Conservation (phyloP, 2,888 invertebrate genomes). For the Ariolimax columbianus region DNA sequence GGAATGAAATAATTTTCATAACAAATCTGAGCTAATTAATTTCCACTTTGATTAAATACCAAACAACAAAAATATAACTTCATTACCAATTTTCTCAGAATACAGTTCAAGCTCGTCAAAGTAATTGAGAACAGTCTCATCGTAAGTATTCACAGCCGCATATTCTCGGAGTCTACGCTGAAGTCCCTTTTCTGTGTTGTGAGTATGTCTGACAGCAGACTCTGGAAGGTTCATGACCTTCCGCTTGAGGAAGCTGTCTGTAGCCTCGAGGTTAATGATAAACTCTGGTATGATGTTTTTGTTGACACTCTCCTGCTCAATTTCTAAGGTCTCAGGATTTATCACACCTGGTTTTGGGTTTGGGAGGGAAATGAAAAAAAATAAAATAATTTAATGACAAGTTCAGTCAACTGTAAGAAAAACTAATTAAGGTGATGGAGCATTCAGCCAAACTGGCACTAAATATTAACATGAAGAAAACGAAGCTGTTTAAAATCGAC, state of each 20-base stretch:
- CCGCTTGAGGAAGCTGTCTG: conserved; percentile 75
- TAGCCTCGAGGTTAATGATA: conserved; percentile 73
- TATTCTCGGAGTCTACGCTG: conserved; percentile 73
- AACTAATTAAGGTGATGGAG: too few species aligned
- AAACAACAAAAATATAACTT: not conserved
- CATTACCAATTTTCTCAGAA: conserved; percentile 79
- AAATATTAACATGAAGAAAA: too few species aligned
- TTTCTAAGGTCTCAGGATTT: too few species aligned
- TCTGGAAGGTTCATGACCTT: conserved; percentile 79
- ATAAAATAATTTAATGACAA: too few species aligned
- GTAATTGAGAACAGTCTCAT: conserved; percentile 85
- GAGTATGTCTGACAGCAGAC: conserved; percentile 75
- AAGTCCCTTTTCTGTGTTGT: conserved; percentile 79
- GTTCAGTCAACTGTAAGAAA: too few species aligned
- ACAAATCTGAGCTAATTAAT: too few species aligned
- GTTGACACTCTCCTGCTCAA: conserved; percentile 69
- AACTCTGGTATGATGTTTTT: conserved; percentile 76
- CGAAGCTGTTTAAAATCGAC: too few species aligned
- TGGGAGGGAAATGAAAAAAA: too few species aligned
- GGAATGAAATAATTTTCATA: too few species aligned
- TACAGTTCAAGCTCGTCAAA: conserved; percentile 88
- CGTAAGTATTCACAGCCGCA: conserved; percentile 79
- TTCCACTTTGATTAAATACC: not conserved
- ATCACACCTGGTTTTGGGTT: too few species aligned
- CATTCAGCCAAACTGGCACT: too few species aligned